phyloP scores from a whole-genome alignment of 2,113 vertebrate species.

The Fulica atra region DNA sequence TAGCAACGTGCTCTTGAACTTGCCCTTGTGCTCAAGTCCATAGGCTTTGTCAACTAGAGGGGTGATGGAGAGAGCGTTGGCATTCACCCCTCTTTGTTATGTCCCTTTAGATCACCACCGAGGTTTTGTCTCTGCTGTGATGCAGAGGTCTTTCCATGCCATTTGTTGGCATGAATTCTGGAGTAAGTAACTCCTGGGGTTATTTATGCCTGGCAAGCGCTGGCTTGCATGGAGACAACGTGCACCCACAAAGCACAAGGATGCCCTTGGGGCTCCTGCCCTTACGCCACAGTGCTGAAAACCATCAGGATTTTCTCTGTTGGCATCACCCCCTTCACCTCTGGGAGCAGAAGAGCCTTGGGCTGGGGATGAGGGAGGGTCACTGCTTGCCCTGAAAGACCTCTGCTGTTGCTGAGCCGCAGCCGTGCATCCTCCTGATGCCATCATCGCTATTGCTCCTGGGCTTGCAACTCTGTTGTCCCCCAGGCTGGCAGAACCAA shows the following conservation, averaged over 20 bases:
- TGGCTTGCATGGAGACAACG: fast-evolving
- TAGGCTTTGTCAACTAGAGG: fast-evolving
- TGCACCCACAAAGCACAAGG: fast-evolving
- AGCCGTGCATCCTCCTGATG: slow-evolving; percentile 28
- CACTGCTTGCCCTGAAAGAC: fast-evolving
- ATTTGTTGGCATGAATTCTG: neutral
- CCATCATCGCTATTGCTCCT: neutral
- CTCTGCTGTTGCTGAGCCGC: neutral
- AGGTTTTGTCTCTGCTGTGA: neutral
- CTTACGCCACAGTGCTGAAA: fast-evolving
- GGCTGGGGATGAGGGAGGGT: neutral
- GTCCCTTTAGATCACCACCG: fast-evolving
- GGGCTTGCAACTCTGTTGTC: neutral
- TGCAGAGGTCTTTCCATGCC: neutral
- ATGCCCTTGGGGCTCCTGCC: neutral
- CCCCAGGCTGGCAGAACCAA: neutral
- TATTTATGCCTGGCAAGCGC: fast-evolving
- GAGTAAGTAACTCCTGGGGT: neutral
- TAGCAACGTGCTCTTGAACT: neutral
- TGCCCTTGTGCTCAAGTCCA: neutral
- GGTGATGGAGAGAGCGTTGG: fast-evolving
- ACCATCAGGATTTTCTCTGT: fast-evolving
- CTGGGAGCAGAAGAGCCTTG: fast-evolving
- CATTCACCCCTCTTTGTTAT: fast-evolving
- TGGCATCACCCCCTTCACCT: neutral